Evolutionary conservation across 2,888 invertebrate species (phyloP).

Genomic region (Lissonota sp.): DNA sequence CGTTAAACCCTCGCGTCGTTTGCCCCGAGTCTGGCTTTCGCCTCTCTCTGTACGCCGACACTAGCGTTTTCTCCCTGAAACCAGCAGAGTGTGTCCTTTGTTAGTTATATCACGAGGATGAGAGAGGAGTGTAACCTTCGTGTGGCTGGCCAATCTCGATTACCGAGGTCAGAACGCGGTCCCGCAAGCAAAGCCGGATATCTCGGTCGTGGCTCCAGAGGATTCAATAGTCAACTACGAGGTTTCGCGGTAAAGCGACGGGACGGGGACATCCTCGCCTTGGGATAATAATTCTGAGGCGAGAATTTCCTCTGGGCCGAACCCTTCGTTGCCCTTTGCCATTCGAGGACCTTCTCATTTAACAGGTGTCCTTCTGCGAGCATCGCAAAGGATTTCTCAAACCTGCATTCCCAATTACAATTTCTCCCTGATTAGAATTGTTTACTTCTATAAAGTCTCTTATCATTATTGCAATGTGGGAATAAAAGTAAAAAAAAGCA

Average conservation of each 20-base stretch:
- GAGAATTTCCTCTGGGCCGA: constrained; percentile 31
- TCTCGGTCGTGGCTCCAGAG: constrained; percentile 46
- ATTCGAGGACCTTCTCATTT: constrained; percentile 20
- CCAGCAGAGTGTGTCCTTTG: constrained; percentile 25
- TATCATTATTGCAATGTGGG: too few species aligned
- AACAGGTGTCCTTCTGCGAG: constrained; percentile 23
- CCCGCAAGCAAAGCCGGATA: constrained; percentile 54
- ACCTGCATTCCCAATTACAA: too few species aligned
- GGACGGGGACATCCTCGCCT: constrained; percentile 39
- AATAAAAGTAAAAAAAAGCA: too few species aligned
- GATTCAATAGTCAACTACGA: constrained; percentile 59
- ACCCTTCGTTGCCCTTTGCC: constrained; percentile 12
- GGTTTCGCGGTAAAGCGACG: constrained; percentile 13
- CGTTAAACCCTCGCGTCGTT: constrained; percentile 19
- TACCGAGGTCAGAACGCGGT: constrained; percentile 60
- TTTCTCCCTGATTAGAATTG: too few species aligned
- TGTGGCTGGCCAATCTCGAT: constrained; percentile 66
- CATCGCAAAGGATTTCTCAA: too few species aligned
- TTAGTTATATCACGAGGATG: constrained; percentile 36
- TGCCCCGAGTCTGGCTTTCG: constrained; percentile 31
- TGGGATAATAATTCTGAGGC: constrained; percentile 53
- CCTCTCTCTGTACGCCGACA: constrained; percentile 2
- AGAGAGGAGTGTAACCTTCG: constrained; percentile 66
- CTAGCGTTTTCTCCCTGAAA: constrained; percentile 5
- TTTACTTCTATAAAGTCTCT: too few species aligned